Percentiles rank a stretch among this genome's conserved stretches.
Conservation (phyloP, 1,140 invertebrate genomes). For the Drosophila kohkoa region DNA sequence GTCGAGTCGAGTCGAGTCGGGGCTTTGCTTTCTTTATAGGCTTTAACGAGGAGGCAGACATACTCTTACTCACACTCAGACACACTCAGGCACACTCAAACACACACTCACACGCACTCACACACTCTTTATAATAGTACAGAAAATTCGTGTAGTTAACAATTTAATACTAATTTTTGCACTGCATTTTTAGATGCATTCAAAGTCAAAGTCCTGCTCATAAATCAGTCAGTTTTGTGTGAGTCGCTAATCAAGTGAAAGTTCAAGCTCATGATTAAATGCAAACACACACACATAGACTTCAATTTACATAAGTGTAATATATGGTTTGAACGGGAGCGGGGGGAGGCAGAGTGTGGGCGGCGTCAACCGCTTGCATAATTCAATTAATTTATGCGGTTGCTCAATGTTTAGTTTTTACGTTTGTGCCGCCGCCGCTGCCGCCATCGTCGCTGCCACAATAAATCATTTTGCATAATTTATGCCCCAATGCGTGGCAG, state of each 20-base stretch:
- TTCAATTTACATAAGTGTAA: constrained; percentile 64
- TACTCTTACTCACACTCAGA: no score
- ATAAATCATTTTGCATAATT: constrained; percentile 83
- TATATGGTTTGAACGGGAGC: constrained; percentile 25
- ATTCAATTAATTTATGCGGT: constrained; percentile 82
- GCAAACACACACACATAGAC: constrained; percentile 33
- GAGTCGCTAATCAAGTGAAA: constrained; percentile 71
- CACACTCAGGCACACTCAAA: no score
- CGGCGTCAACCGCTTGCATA: constrained; percentile 55
- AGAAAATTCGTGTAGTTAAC: constrained; percentile 2
- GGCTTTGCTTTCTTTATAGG: constrained; percentile 59
- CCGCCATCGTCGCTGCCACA: constrained; percentile 49
- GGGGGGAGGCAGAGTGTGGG: not conserved
- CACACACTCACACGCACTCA: no score
- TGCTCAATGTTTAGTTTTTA: constrained; percentile 78
- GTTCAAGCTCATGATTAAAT: constrained; percentile 63
- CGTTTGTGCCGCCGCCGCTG: constrained; percentile 44
- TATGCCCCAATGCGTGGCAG: constrained; percentile 50
- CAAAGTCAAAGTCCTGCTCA: not conserved
- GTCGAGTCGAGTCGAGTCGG: constrained; percentile 27
- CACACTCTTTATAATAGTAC: no score
- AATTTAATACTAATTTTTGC: constrained; percentile 72
- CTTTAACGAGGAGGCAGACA: constrained; percentile 55
- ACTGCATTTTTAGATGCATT: constrained; percentile 7
- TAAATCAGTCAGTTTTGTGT: constrained; percentile 64